Base-by-base conservation (phyloP, 2,113 vertebrate species). In the Varanus komodoensis region DNA sequence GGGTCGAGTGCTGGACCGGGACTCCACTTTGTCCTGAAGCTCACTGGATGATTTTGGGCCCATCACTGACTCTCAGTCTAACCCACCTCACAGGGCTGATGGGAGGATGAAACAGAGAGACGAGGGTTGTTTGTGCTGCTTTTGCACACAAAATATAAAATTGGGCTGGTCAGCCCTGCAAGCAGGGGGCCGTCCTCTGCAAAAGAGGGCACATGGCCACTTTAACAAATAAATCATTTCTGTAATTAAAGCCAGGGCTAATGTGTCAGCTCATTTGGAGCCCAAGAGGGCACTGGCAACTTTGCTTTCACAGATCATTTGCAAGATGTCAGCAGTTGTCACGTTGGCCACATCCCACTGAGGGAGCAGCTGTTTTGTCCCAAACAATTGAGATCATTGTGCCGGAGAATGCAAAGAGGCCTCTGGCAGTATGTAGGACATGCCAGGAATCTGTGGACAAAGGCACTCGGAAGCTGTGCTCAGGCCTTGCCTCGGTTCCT, bases 311-410 rank as follows among this genome's bases (percentile, higher is more conserved):
- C 89, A 94, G 90, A 94, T 84, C 90, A 94, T 86, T 74, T 84
- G 89, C 93, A 91, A 71, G 93, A 88, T 93, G 92, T 94, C 92
- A 93, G 86, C 91, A 92, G 84, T 94, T 94, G 94, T 95, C 93
- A 89, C 87, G 50, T 90, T 93, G 92, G 6, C 69, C 73, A 48
- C 32, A 82, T 90, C 93, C 78, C 79, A 73, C 29, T 77, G 50
- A 64, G 74, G 83, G 67, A 91, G 92, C 92, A 94, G 89, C 90
- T 90, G 71, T 89, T 96, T 94, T 90, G 91, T 92, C 90, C 90
- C 87, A 48, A 92, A 86, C 82, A 92, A 89, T 52, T 91, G 92
- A 89, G 93, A 93, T 89, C 85, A 91, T 88, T 93, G 86, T 67
- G 14, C 7, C 19, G 84, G 85, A 90, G 89, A 64, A 78, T 88